Evolutionary conservation across 2,888 invertebrate species (phyloP), one percentile per base, ranked within the genome.

Genomic region (Pterostichus madidus): DNA sequence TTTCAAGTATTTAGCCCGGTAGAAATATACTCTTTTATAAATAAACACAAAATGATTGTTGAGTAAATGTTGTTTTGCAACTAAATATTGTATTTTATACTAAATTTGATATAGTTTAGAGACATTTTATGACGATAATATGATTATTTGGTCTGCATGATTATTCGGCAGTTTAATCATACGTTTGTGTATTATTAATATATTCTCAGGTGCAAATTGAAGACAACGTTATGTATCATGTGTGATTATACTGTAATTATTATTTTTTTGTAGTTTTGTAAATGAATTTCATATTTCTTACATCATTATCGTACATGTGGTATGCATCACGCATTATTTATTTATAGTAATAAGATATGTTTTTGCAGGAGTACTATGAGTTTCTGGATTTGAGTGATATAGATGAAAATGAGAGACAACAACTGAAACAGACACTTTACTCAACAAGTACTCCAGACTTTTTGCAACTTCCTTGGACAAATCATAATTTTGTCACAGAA

Each of bases 341-440:
- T 24, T 15, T 64, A n/a, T 64, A 64, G 64, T 13, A 64, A 73
- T 73, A 15, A 1, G 10, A 17, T 56, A 13, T 61, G 32, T 64
- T 64, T 0, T 53, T 83, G 17, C 77, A 83, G 83, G 83, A 77
- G 77, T 77, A 83, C 77, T 83, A 83, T 91, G 93, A 94, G 91
- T 95, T 95, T 92, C 92, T 95, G 91, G 94, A 95, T 92, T 92
- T 94, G 88, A 93, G 92, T 89, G 94, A 93, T 90, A 93, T 94
- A 89, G 94, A 93, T 90, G 94, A 93, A 90, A 92, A 92, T 87
- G 95, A 95, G 89, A 91, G 92, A 24, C 75, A 75, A 68, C 77
- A 83, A 17, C 64, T 83, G 53, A 77, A 76, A 64, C 83, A 77
- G 64, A 77, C 83, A 3, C 68, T 83, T 15, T 83, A 61, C 68